Base-by-base conservation (phyloP, 2,113 vertebrate species). In the Fukomys damarensis region DNA sequence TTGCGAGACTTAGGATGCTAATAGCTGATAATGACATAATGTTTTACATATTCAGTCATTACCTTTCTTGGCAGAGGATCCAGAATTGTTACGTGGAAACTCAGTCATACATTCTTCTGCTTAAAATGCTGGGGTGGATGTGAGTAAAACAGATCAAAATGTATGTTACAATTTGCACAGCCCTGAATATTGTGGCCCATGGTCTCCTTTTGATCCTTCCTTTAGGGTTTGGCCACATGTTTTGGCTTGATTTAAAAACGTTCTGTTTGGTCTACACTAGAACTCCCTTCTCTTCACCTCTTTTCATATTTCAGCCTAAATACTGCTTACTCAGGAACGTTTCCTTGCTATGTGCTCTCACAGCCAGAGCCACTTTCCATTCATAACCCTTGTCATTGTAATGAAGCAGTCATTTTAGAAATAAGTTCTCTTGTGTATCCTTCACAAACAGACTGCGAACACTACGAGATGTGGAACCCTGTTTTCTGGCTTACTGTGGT, bases 11-110 rank as follows among this genome's bases (percentile, higher is more conserved):
- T 56, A 19, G 70, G 61, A 82, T 63, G 68, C 72, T 94, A 86
- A 94, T 61, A n/a, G 49, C 81, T 86, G 77, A 61, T 72, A 61
- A 91, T 63, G 22, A 41, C 68, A 68, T 88, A 59, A 58, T 77
- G 85, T 82, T 94, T 89, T 92, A 61, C 32, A 61, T 66, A 85
- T 87, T 88, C 49, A 79, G 1, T 89, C 7, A 91, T 92, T 93
- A 32, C 58, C 24, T 91, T 54, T 43, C 13, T 96, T 41, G n/a
- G 59, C 24, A 88, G 26, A 68, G 77, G 41, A 88, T 38, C 30
- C 41, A 65, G 82, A 83, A 89, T 83, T 92, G 19, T 84, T 95
- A 93, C 66, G 24, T 61, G 90, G 58, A 77, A 90, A 82, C 7
- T 16, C 35, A 38, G 59, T 94, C 54, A 38, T 96, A 66, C 19